Evolutionary conservation across 2,888 invertebrate genomes (phyloP).

Genomic region (Drosophila atroscutellata): DNA sequence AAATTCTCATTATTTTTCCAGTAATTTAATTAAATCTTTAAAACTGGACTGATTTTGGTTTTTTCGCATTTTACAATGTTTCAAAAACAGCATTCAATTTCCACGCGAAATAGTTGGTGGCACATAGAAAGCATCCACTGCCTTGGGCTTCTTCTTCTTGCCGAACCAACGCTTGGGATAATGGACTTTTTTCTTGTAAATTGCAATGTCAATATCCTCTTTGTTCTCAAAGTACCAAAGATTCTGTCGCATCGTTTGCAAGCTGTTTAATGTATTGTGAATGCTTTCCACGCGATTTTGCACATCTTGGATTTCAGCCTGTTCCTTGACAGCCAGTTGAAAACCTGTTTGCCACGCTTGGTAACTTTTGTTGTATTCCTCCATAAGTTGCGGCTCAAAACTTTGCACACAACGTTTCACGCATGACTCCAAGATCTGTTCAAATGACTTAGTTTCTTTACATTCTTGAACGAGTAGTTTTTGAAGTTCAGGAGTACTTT

Average conservation of each 20-base stretch:
- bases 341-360: slow-evolving; percentile 74
- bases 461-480: slow-evolving; percentile 70
- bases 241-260: slow-evolving; percentile 87
- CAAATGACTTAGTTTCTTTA: slow-evolving; percentile 46
- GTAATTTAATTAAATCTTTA: slow-evolving; percentile 75
- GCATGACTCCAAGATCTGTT: slow-evolving; percentile 83
- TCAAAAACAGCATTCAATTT: slow-evolving; percentile 18
- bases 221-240: slow-evolving; percentile 94
- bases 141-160: slow-evolving; percentile 86
- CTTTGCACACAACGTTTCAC: slow-evolving; percentile 70
- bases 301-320: slow-evolving; percentile 88
- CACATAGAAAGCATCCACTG: slow-evolving; percentile 88
- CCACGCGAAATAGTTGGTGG: slow-evolving; percentile 88
- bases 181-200: slow-evolving; percentile 87
- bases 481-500: slow-evolving; percentile 42
- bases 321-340: slow-evolving; percentile 85
- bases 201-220: slow-evolving; percentile 90
- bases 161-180: slow-evolving; percentile 85
- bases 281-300: slow-evolving; percentile 86
- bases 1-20: slow-evolving; percentile 72
- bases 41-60: slow-evolving; percentile 49
- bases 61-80: slow-evolving; percentile 6
- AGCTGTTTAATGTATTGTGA: slow-evolving; percentile 85
- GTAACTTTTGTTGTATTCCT: slow-evolving; percentile 69
- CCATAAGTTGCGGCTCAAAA: slow-evolving; percentile 80